Base-by-base conservation (phyloP, 1,140 invertebrate species). In the Plectrocnemia conspersa region DNA sequence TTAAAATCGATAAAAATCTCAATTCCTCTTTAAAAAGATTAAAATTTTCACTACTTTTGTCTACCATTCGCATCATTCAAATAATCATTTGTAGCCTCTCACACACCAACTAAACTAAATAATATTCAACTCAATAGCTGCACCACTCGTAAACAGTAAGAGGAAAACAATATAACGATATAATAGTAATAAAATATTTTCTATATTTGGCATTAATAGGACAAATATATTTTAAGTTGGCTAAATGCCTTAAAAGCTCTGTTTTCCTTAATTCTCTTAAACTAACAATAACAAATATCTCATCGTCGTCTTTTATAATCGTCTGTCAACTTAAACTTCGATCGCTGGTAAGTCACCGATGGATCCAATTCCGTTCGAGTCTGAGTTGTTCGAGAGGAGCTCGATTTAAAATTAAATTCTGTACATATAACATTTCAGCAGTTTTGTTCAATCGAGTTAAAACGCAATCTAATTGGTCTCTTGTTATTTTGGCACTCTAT, bases 131-230 rank as follows among this genome's bases (percentile, higher is more conserved):
- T n/a, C n/a, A n/a, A n/a, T n/a, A n/a, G n/a, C 46, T 35, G 32
- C 46, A 48, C 46, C 46, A 48, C 23, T 13, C n/a, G 32, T 48
- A 15, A 24, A 48, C n/a, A 29, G 32, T 15, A 10, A 47, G 11
- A 38, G 25, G n/a, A 22, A 25, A 38, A 50, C 2, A 24, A 29
- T 33, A 24, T 38, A 38, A 47, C 16, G 23, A 16, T 50, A 38
- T 15, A 24, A 50, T 38, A 50, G 24, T 50, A 16, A 23, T 50
- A 38, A 50, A 50, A 50, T 50, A 50, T 50, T 38, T 48, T 38
- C 47, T 50, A 50, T 50, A 50, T 50, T 50, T 50, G 47, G 47
- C 47, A 50, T 33, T 50, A 38, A 50, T 38, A 50, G 47, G 35
- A 50, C 38, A 50, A 38, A 50, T 50, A 38, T 50, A 49, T 29